These are phyloP conservation scores for Eucidaris tribuloides DNA, from an alignment of 35 echinoderm and acorn worm genomes.

Conservation along the genomic window DNA sequence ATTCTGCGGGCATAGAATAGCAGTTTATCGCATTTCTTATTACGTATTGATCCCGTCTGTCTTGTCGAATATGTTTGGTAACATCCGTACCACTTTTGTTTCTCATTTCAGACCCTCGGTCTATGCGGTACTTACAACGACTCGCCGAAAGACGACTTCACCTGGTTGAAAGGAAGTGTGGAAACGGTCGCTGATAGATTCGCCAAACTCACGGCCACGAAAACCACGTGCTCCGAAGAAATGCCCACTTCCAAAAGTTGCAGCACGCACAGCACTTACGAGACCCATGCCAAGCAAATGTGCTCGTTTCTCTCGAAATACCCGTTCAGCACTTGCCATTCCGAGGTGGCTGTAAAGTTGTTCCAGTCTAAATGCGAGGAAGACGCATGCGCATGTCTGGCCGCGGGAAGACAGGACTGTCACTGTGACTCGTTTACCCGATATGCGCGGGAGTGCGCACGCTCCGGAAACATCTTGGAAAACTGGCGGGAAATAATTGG, in stretches of 20 bases:
- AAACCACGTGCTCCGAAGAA: not conserved
- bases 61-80: too few relatives aligned
- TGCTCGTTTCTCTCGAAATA: not conserved
- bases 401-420: not conserved
- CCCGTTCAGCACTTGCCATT: not conserved
- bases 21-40: too few relatives aligned
- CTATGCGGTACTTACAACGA: conserved; percentile 1
- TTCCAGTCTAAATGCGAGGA: conserved; percentile 5
- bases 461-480: not conserved
- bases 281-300: not conserved
- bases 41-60: too few relatives aligned
- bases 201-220: not conserved
- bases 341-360: not conserved
- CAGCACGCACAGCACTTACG: not conserved
- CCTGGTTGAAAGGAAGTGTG: not conserved
- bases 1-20: too few relatives aligned
- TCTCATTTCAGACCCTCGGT: not conserved
- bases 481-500: not conserved
- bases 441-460: conserved; percentile 10
- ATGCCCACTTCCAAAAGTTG: not conserved
- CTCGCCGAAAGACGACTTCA: conserved; percentile 2
- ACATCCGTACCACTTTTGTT: too few relatives aligned
- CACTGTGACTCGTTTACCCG: not conserved
- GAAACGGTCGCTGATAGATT: not conserved
- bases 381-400: not conserved